phyloP scores from a whole-genome alignment of 2,888 invertebrate genomes.

The Tenthredo amoena region DNA sequence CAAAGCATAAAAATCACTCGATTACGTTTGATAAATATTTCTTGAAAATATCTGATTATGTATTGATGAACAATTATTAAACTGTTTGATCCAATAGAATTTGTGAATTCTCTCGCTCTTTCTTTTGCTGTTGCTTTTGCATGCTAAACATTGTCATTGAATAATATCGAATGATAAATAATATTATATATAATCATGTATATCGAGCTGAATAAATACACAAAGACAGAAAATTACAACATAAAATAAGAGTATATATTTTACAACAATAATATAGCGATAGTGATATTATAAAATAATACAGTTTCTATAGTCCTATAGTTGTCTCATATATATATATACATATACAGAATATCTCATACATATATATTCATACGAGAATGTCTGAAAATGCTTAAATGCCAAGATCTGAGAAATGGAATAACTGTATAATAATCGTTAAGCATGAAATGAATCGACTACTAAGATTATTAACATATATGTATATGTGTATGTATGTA shows the following conservation, averaged over 20 bases:
- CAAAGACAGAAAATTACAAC: conserved; percentile 38
- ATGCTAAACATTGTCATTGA: not conserved
- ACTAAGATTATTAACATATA: conserved; percentile 29
- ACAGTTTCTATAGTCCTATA: conserved; percentile 38
- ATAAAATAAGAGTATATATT: conserved; percentile 51
- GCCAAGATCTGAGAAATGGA: conserved; percentile 32
- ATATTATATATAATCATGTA: not conserved
- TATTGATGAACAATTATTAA: not conserved
- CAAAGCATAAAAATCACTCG: conserved; percentile 72
- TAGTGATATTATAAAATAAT: conserved; percentile 45
- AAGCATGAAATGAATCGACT: conserved; percentile 25
- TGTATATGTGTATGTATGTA: not conserved
- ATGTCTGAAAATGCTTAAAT: conserved; percentile 19
- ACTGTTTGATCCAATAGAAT: not conserved
- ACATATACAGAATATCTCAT: conserved; percentile 8
- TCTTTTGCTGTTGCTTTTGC: not conserved
- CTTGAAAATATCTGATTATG: not conserved
- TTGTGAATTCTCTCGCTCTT: not conserved
- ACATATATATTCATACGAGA: conserved; percentile 26
- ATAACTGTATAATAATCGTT: conserved; percentile 27
- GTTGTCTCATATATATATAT: conserved; percentile 18
- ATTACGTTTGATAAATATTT: conserved; percentile 61
- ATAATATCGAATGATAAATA: not conserved
- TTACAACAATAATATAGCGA: conserved; percentile 40
- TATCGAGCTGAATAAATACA: conserved; percentile 10